phyloP scores from a whole-genome alignment of 2,888 invertebrate genomes.

The Scelioninae gen. 2 region DNA sequence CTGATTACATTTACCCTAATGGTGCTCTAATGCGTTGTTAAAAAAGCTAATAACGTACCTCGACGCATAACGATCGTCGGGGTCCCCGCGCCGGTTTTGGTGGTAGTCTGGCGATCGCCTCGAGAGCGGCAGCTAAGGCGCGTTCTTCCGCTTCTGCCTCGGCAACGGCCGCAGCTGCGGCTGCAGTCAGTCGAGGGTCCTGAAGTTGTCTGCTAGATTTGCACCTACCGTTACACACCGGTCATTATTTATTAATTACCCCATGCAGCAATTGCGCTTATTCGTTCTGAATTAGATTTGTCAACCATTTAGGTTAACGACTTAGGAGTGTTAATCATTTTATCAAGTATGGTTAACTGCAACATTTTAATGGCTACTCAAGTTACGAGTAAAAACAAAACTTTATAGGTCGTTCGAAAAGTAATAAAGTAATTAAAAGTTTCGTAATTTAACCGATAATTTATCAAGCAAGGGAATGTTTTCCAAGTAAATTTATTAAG shows the following conservation, averaged over 20 bases:
- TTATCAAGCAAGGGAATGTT: background rate
- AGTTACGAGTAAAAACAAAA: background rate
- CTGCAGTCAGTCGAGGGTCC: constrained; percentile 86
- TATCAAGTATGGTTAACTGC: background rate
- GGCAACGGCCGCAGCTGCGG: constrained; percentile 84
- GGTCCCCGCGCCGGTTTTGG: constrained; percentile 76
- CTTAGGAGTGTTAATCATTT: too few relatives aligned
- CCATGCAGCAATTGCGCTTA: too few relatives aligned
- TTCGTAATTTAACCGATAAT: constrained; percentile 6
- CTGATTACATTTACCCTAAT: too few relatives aligned
- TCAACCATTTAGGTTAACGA: too few relatives aligned
- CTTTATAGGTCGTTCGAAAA: background rate
- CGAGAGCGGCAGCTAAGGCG: constrained; percentile 84
- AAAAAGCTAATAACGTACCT: too few relatives aligned
- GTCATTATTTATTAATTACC: constrained; percentile 20
- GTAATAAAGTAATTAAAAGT: constrained; percentile 11
- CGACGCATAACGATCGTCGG: constrained; percentile 82
- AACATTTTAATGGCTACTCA: background rate
- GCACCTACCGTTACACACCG: constrained; percentile 69
- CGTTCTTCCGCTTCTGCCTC: constrained; percentile 84
- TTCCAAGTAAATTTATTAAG: too few relatives aligned
- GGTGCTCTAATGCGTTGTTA: too few relatives aligned
- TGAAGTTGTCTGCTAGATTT: constrained; percentile 75
- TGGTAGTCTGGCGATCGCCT: constrained; percentile 78
- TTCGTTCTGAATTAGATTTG: too few relatives aligned